Base-by-base conservation (phyloP, 2,113 vertebrate species). In the Carassius auratus region DNA sequence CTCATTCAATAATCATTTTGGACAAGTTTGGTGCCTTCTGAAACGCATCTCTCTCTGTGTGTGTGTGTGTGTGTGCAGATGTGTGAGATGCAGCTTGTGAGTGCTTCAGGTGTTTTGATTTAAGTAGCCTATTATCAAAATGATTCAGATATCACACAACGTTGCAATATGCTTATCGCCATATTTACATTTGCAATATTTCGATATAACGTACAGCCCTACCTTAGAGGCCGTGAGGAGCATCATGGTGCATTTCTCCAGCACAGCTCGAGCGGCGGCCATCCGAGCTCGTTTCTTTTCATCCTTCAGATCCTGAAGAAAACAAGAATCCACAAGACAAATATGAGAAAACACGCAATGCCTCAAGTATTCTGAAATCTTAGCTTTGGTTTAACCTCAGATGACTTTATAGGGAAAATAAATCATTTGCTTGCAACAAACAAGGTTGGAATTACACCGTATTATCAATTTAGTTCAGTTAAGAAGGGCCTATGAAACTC, bases 191-290 rank as follows among this genome's bases (percentile, higher is more conserved):
- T 30, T 30, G 30, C 30, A 30, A 30, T 30, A 30, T 30, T 30
- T 30, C 30, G 30, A 30, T 30, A 30, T 30, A 30, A 30, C 30
- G 30, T 30, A 30, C 30, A 21, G 4, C 73, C 50, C 90, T 89
- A 98, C 98, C 96, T 99, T 99, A 48, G 98, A 99, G 80, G 98
- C 97, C 71, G 98, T 99, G 83, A 99, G 95, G 33, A 99, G 97
- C 98, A 99, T 99, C 98, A 99, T 99, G 30, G 98, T 99, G 89
- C 98, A 99, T 89, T 99, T 99, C 92, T 99, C 98, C 86, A 99
- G 95, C 87, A 99, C 96, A 0, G 98, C 96, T 85, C 98, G 94
- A 45, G 97, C 97, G 30, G 97, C 98, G 81, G 98, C 98, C 97
- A 99, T 99, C 88, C 95, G 95, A 3, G 98, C 97, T 89, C 98